Evolutionary conservation across 2,113 vertebrate genomes (phyloP).

Genomic region (Phylloscopus trochilus): DNA sequence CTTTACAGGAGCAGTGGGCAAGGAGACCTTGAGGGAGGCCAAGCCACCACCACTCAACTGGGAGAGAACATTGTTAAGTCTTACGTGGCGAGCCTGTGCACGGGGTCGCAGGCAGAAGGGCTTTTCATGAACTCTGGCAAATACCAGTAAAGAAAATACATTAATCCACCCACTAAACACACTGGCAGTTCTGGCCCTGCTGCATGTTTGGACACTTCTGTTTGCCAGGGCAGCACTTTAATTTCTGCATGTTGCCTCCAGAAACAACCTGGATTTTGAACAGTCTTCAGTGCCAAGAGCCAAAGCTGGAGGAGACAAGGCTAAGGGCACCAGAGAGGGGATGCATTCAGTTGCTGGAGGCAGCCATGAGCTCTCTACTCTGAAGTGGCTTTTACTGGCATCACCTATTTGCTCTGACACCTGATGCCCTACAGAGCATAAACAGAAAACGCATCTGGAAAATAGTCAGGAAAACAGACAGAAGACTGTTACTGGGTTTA

Average conservation of each 20-base stretch:
- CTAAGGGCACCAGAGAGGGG: slow-evolving; percentile 42
- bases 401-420: slow-evolving; percentile 17
- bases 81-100: background rate
- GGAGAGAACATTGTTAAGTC: background rate
- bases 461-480: slow-evolving; percentile 25
- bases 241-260: slow-evolving; percentile 40
- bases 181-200: slow-evolving; percentile 7
- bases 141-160: slow-evolving; percentile 4
- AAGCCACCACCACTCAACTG: background rate
- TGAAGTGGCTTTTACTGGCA: slow-evolving; percentile 61
- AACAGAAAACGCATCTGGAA: slow-evolving; percentile 37
- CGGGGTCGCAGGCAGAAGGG: background rate
- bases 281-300: background rate
- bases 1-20: background rate
- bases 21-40: background rate
- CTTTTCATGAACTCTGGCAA: slow-evolving; percentile 8
- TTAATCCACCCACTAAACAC: slow-evolving; percentile 12
- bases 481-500: slow-evolving; percentile 39
- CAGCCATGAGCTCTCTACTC: slow-evolving; percentile 24
- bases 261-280: slow-evolving; percentile 47
- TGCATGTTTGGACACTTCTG: slow-evolving; percentile 18
- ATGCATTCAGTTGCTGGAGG: slow-evolving; percentile 25
- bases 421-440: slow-evolving; percentile 27
- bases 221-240: slow-evolving; percentile 37
- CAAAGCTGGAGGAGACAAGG: slow-evolving; percentile 27